Evolutionary conservation across 2,888 invertebrate genomes (phyloP), one percentile per base, ranked within the genome.

Genomic region (Rosalia funebris): DNA sequence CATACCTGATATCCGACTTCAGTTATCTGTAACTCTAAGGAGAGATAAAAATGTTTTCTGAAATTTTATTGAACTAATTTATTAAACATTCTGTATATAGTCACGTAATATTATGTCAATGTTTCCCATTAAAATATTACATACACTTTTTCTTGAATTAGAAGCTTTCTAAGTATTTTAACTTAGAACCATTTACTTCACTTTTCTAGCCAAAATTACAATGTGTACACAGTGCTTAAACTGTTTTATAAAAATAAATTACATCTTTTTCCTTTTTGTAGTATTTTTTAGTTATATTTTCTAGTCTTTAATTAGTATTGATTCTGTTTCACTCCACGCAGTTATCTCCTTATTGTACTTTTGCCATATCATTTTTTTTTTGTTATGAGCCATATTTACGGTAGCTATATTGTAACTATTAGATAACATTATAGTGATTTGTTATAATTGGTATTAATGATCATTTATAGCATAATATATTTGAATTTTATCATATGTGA

Each of bases 401-500:
- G 32, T 60, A 54, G 48, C 42, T 48, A 50, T 60, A 60, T 47
- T 55, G 42, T 59, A 59, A 53, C 36, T 58, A 60, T 55, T n/a
- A 60, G 42, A 46, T 60, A 59, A 44, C 12, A 50, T 48, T n/a
- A 39, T 59, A 60, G 55, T 47, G 37, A 55, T 60, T 60, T 60
- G 55, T 60, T 60, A 60, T 55, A 60, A 56, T 57, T 60, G 32
- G 37, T 57, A 56, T 56, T 58, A 48, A 55, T 20, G 19, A 48
- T 55, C 58, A 67, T 65, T 66, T 65, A 63, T 67, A 55, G 57
- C 60, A 39, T 60, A 48, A 57, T 60, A 61, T 53, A 57, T 58
- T 64, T 55, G 44, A 62, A 62, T 64, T 64, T 59, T 55, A 65
- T 60, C 61, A 59, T 60, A 63, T 63, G 62, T 62, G 60, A 32